phyloP scores from a whole-genome alignment of 2,888 invertebrate species.

The Pomacea canaliculata region DNA sequence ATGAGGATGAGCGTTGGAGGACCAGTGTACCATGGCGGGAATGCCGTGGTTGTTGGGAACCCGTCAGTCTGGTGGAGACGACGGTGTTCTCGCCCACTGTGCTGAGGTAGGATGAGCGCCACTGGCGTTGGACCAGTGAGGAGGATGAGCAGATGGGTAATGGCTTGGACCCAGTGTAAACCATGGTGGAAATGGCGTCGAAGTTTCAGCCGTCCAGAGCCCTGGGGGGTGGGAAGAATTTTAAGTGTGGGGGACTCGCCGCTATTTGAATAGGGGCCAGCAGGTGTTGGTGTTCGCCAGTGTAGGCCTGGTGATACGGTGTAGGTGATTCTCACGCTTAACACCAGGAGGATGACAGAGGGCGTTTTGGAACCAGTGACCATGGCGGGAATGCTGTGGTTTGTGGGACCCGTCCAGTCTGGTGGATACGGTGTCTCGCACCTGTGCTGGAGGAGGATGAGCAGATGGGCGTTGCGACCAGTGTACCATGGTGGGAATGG shows the following conservation, averaged over 20 bases:
- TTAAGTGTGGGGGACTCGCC: slow-evolving; percentile 1
- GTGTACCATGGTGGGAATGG: not conserved
- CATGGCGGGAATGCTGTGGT: not conserved
- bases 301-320: too few relatives aligned
- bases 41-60: not conserved
- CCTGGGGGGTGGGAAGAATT: not conserved
- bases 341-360: not conserved
- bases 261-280: not conserved
- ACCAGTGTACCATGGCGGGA: slow-evolving; percentile 8
- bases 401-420: too few relatives aligned
- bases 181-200: slow-evolving; percentile 15
- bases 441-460: too few relatives aligned
- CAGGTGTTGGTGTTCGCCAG: too few relatives aligned
- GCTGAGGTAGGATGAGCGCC: too few relatives aligned
- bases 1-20: slow-evolving; percentile 6
- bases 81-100: not conserved
- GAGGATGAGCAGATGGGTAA: slow-evolving; percentile 20
- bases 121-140: too few relatives aligned
- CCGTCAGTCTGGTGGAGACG: too few relatives aligned
- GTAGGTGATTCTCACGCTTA: too few relatives aligned
- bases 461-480: not conserved
- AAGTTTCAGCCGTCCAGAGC: too few relatives aligned
- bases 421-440: too few relatives aligned
- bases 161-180: slow-evolving; percentile 15
- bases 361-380: too few relatives aligned